Evolutionary conservation across 2,797 vertebrate species (phyloP).

Genomic region (Uromys caudimaculatus): DNA sequence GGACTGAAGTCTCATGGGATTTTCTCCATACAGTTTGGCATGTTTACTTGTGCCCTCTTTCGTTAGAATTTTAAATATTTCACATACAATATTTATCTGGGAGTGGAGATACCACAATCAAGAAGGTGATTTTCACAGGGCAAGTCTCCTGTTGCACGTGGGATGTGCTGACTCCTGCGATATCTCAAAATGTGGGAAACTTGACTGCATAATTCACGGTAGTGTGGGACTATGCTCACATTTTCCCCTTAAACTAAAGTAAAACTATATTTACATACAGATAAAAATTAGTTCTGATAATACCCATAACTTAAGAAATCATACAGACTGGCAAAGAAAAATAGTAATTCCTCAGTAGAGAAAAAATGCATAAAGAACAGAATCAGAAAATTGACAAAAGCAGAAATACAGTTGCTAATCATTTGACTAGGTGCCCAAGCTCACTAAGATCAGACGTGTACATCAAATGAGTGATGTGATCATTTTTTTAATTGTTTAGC

Average conservation of each 20-base stretch:
- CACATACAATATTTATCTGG: not conserved
- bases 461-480: constrained; percentile 6
- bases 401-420: constrained; percentile 11
- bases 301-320: constrained; percentile 30
- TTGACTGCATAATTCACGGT: not conserved
- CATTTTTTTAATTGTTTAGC: constrained; percentile 14
- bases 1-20: not conserved
- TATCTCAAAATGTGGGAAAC: not conserved
- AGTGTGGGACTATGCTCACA: not conserved
- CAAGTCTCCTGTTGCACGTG: not conserved
- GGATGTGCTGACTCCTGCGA: not conserved
- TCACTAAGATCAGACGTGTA: constrained; percentile 15
- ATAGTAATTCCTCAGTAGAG: not conserved
- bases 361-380: constrained; percentile 48
- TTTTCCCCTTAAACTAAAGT: not conserved
- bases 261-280: constrained; percentile 30
- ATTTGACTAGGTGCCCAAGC: constrained; percentile 19
- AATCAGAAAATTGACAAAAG: constrained; percentile 43
- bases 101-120: not conserved
- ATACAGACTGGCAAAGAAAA: constrained; percentile 46
- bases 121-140: not conserved
- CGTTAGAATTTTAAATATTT: not conserved
- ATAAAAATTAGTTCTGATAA: constrained; percentile 39
- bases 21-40: not conserved
- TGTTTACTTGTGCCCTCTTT: too few species aligned